Percentiles rank a stretch among this genome's conserved stretches.
These are phyloP conservation scores for Chloroclystis v-ata DNA, from an alignment of 2,888 invertebrate genomes.

Conservation along the genomic window DNA sequence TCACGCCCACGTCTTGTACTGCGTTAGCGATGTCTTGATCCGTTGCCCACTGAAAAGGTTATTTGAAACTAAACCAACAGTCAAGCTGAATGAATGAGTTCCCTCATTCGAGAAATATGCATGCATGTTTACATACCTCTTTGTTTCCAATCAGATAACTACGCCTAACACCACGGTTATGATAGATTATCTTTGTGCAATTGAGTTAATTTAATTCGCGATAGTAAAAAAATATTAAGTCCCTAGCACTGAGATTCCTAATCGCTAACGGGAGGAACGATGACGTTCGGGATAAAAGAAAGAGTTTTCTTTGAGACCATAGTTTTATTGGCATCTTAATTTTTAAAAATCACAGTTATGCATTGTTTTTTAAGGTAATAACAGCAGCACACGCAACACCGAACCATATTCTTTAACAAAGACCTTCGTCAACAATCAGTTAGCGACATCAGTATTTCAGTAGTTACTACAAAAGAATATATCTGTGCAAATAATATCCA, in stretches of 20 bases:
- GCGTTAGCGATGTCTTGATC: slow-evolving; percentile 97
- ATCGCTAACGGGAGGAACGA: slow-evolving; percentile 39
- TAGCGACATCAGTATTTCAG: slow-evolving; percentile 15
- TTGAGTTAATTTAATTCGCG: neutral
- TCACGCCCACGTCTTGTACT: slow-evolving; percentile 91
- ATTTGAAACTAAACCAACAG: slow-evolving; percentile 55
- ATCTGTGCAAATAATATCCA: slow-evolving; percentile 2
- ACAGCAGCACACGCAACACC: slow-evolving; percentile 53
- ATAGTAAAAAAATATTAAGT: too few species aligned
- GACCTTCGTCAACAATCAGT: slow-evolving; percentile 42
- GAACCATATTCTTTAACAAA: slow-evolving; percentile 34
- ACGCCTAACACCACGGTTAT: slow-evolving; percentile 7
- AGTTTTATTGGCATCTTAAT: slow-evolving; percentile 58
- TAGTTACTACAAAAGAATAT: slow-evolving; percentile 9
- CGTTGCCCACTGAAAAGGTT: slow-evolving; percentile 93
- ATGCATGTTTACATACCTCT: slow-evolving; percentile 37
- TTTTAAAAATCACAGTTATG: slow-evolving; percentile 54
- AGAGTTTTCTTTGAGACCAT: slow-evolving; percentile 66
- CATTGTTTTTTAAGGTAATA: slow-evolving; percentile 30
- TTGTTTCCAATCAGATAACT: slow-evolving; percentile 18
- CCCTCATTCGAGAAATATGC: slow-evolving; percentile 20
- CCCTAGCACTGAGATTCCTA: neutral
- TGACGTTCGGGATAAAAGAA: slow-evolving; percentile 67
- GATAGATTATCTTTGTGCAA: neutral
- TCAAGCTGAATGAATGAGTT: slow-evolving; percentile 33